These are phyloP conservation scores for Aculops lycopersici DNA, from an alignment of 1,140 invertebrate species.

Conservation along the genomic window DNA sequence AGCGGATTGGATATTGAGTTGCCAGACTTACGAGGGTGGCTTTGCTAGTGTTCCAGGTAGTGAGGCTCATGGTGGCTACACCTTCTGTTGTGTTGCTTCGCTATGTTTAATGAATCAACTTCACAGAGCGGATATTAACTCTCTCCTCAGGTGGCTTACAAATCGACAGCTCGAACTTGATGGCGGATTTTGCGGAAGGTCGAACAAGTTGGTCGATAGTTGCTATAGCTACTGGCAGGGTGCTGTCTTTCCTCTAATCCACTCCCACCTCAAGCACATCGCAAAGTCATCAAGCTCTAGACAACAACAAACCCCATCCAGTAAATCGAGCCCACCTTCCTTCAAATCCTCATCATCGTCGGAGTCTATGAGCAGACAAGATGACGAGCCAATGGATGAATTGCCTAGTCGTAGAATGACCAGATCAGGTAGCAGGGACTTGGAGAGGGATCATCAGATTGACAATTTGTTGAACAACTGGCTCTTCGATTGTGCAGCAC, in stretches of 20 bases:
- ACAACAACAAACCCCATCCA: not conserved
- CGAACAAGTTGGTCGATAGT: slow-evolving; percentile 89
- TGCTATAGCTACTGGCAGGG: slow-evolving; percentile 99
- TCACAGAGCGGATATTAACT: slow-evolving; percentile 38
- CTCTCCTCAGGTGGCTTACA: slow-evolving; percentile 25
- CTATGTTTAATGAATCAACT: slow-evolving; percentile 44
- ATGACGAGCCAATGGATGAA: not conserved
- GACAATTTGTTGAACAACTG: no score
- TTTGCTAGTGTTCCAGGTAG: slow-evolving; percentile 71
- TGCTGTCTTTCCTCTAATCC: slow-evolving; percentile 44
- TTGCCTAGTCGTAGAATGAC: slow-evolving; percentile 7
- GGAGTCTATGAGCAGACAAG: not conserved
- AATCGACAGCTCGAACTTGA: slow-evolving; percentile 18
- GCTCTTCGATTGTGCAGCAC: slow-evolving; percentile 43
- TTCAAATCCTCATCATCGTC: not conserved
- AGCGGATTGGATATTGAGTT: slow-evolving; percentile 48
- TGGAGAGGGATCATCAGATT: no score
- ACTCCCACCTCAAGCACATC: slow-evolving; percentile 22
- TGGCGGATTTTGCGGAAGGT: slow-evolving; percentile 28
- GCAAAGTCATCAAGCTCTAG: slow-evolving; percentile 12
- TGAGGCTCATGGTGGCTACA: slow-evolving; percentile 93
- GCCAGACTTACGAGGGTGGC: slow-evolving; percentile 70
- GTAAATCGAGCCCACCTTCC: not conserved
- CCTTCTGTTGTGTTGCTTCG: slow-evolving; percentile 74
- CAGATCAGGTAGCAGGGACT: slow-evolving; percentile 6